These are phyloP conservation scores for Cryptotis parvus DNA, from an alignment of 2,113 vertebrate species.

Conservation along the genomic window DNA sequence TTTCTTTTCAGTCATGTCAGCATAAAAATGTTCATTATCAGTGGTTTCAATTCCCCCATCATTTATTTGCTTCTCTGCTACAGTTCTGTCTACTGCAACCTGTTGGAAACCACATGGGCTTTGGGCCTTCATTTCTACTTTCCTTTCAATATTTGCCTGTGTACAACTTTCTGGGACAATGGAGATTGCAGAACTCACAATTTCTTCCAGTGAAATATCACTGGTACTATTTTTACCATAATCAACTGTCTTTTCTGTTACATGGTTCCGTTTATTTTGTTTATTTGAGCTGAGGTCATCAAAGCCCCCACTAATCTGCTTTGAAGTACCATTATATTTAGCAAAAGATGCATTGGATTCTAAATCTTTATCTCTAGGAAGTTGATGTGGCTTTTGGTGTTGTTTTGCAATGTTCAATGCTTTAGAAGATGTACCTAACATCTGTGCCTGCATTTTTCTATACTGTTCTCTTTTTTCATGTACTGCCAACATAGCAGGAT, in stretches of 20 bases:
- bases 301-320: conserved; percentile 69
- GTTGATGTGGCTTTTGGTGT: conserved; percentile 10
- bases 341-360: conserved; percentile 69
- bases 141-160: conserved; percentile 46
- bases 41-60: conserved; percentile 40
- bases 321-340: conserved; percentile 85
- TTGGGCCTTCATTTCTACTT: conserved; percentile 50
- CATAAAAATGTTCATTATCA: neutral
- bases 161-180: conserved; percentile 1
- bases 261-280: conserved; percentile 6
- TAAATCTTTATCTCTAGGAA: conserved; percentile 48
- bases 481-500: conserved; percentile 80
- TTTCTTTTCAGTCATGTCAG: conserved; percentile 13
- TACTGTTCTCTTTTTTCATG: conserved; percentile 88
- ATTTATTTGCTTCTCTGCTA: conserved; percentile 52
- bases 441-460: conserved; percentile 81
- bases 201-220: neutral
- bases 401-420: conserved; percentile 47
- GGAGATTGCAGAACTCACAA: neutral
- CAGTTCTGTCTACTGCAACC: conserved; percentile 57
- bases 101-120: conserved; percentile 75
- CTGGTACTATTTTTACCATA: neutral
- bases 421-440: conserved; percentile 70
- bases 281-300: neutral
- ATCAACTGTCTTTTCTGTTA: neutral